phyloP scores from a whole-genome alignment of 2,888 invertebrate species.

The Stenotaenia linearis region DNA sequence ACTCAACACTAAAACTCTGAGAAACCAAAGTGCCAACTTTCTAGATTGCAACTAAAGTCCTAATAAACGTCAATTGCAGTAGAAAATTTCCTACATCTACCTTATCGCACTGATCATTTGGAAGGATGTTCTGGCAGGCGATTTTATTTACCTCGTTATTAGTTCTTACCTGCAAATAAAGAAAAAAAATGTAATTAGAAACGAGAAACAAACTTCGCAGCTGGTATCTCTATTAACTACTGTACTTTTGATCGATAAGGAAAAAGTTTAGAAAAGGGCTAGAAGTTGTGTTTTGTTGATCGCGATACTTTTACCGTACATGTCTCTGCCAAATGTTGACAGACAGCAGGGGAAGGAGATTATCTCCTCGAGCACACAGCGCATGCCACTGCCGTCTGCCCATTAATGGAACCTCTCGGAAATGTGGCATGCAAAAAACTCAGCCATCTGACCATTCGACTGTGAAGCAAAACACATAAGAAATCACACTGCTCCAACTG shows the following conservation, averaged over 20 bases:
- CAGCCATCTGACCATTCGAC: conserved; percentile 13
- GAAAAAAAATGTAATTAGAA: neutral
- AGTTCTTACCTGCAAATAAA: neutral
- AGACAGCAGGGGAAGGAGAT: conserved; percentile 2
- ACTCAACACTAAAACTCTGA: neutral
- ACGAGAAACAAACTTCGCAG: neutral
- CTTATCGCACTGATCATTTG: conserved; percentile 1
- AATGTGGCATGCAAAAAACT: conserved; percentile 13
- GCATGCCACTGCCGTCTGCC: conserved; percentile 5
- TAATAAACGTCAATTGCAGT: neutral
- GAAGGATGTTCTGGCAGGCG: neutral
- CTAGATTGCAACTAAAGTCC: neutral
- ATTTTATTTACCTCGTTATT: neutral
- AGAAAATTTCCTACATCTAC: neutral
- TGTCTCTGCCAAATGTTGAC: conserved; percentile 11
- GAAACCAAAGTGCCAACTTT: neutral
- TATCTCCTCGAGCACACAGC: conserved; percentile 9
- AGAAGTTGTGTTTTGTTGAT: neutral
- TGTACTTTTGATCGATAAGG: no score
- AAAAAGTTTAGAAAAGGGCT: neutral
- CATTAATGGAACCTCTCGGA: conserved; percentile 14
- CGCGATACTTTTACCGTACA: neutral
- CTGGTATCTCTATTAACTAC: no score
- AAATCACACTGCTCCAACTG: conserved; percentile 2
- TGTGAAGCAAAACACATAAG: conserved; percentile 19